These are phyloP conservation scores for Hyperoplus lanceolatus DNA, from an alignment of 2,797 vertebrate genomes.

Conservation along the genomic window DNA sequence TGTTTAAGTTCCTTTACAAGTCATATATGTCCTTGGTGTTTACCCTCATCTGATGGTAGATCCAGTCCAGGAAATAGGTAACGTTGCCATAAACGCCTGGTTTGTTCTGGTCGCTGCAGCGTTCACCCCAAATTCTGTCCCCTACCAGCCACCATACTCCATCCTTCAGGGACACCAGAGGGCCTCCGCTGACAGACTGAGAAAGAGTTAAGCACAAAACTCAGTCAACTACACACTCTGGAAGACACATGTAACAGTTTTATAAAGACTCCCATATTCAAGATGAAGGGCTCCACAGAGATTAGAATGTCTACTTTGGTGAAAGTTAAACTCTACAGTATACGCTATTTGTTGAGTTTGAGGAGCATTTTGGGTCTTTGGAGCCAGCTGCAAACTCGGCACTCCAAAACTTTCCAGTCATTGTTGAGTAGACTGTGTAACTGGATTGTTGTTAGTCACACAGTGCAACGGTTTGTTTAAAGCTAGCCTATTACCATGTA, in stretches of 20 bases:
- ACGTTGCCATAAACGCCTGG: conserved; percentile 89
- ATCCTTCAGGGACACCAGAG: conserved; percentile 84
- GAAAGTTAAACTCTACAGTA: neutral
- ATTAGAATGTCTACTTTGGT: neutral
- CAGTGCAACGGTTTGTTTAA: conserved; percentile 39
- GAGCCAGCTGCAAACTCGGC: neutral
- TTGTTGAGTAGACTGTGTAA: conserved; percentile 30
- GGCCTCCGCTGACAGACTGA: conserved; percentile 89
- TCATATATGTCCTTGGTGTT: neutral
- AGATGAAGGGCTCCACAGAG: neutral
- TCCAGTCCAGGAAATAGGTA: conserved; percentile 88
- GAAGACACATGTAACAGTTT: neutral
- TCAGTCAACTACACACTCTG: neutral
- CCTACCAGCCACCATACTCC: conserved; percentile 90
- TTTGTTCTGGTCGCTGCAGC: conserved; percentile 77
- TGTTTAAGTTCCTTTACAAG: neutral
- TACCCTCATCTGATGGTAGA: conserved; percentile 91
- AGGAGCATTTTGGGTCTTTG: conserved; percentile 6
- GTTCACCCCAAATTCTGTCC: conserved; percentile 87
- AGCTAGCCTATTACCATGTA: conserved; percentile 7
- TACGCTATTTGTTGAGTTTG: conserved; percentile 1
- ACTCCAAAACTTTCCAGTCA: conserved; percentile 12
- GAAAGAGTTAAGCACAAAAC: conserved; percentile 12
- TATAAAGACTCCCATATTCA: neutral
- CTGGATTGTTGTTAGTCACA: conserved; percentile 31